These are phyloP conservation scores for Morpho helenor DNA, from an alignment of 2,888 invertebrate genomes.

Conservation along the genomic window DNA sequence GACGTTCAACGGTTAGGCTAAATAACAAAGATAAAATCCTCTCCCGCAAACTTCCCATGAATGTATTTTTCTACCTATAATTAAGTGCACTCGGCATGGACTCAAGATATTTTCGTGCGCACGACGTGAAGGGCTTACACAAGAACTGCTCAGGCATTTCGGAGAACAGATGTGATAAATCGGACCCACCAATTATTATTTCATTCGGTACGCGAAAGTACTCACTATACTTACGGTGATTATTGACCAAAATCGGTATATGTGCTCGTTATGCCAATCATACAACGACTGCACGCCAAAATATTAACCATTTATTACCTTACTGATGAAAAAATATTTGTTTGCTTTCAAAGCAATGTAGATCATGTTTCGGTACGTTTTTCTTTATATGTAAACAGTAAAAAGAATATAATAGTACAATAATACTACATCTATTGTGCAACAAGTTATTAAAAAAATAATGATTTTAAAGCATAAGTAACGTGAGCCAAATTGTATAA, in stretches of 20 bases:
- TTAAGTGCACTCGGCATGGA: slow-evolving; percentile 66
- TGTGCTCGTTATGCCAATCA: slow-evolving; percentile 73
- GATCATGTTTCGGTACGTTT: not conserved
- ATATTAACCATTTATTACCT: slow-evolving; percentile 17
- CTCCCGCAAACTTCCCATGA: slow-evolving; percentile 61
- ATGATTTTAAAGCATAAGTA: no score
- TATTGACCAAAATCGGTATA: slow-evolving; percentile 73
- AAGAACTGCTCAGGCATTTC: slow-evolving; percentile 73
- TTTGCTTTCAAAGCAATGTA: not conserved
- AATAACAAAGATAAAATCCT: slow-evolving; percentile 57
- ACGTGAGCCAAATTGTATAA: no score
- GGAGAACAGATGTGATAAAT: slow-evolving; percentile 76
- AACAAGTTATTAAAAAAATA: no score
- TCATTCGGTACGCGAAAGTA: slow-evolving; percentile 73
- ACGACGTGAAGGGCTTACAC: slow-evolving; percentile 73
- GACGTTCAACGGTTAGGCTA: slow-evolving; percentile 53
- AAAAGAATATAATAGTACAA: no score
- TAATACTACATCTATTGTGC: no score
- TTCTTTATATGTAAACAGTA: no score
- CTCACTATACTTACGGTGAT: slow-evolving; percentile 69
- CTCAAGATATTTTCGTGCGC: slow-evolving; percentile 73
- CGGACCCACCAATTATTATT: slow-evolving; percentile 77
- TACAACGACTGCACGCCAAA: slow-evolving; percentile 34
- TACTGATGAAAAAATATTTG: slow-evolving; percentile 9
- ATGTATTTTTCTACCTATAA: slow-evolving; percentile 73